Conservation (phyloP, 2,888 invertebrate genomes). For the Bibio marci region DNA sequence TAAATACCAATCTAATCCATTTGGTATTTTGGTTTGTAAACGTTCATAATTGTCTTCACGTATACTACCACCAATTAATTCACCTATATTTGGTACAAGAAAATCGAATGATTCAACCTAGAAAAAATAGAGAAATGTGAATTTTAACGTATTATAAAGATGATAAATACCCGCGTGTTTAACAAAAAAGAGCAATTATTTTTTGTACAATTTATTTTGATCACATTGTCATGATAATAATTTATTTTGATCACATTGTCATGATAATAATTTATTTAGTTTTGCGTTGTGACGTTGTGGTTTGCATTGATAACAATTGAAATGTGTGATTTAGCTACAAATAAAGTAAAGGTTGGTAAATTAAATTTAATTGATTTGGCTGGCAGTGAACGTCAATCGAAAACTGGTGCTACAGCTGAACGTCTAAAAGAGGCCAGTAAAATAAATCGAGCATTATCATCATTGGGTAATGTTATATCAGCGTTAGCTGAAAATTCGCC, state of each 20-base stretch:
- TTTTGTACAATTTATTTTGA: background rate
- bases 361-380: slow-evolving; percentile 95
- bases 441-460: slow-evolving; percentile 91
- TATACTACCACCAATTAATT: slow-evolving; percentile 88
- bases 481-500: slow-evolving; percentile 88
- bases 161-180: background rate
- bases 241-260: no score
- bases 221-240: no score
- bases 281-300: no score
- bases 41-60: slow-evolving; percentile 61
- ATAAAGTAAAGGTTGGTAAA: slow-evolving; percentile 63
- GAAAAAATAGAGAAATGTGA: no score
- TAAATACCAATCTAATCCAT: slow-evolving; percentile 82
- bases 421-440: slow-evolving; percentile 90
- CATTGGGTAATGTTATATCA: slow-evolving; percentile 96
- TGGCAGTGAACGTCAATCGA: slow-evolving; percentile 92
- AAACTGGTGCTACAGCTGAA: slow-evolving; percentile 89
- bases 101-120: slow-evolving; percentile 78
- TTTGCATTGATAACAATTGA: slow-evolving; percentile 96
- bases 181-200: background rate
- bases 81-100: slow-evolving; percentile 75
- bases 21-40: slow-evolving; percentile 40
- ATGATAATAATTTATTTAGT: no score
- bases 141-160: background rate
- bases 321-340: slow-evolving; percentile 58